A percentile compares a stretch with the other conserved stretches of the same genome.
Conservation (phyloP, 2,113 vertebrate genomes). For the Tympanuchus pallidicinctus region DNA sequence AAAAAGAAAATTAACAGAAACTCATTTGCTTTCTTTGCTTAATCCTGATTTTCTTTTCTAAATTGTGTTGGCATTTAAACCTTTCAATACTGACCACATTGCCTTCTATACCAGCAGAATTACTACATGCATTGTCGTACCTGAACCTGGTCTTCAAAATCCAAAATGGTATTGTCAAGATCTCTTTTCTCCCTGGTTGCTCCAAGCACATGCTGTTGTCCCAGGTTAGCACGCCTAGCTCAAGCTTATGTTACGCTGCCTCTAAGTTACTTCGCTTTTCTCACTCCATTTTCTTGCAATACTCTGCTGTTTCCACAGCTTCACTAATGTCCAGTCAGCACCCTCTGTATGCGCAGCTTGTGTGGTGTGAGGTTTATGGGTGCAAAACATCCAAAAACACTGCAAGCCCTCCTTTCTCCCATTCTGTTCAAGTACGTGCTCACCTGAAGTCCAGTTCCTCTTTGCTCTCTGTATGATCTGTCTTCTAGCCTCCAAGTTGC, state of each 20-base stretch:
- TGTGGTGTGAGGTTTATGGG: background rate
- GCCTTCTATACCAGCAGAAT: background rate
- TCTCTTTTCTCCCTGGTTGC: background rate
- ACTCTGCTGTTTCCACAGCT: background rate
- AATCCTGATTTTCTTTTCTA: background rate
- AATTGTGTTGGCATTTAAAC: background rate
- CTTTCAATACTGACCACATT: conserved; percentile 3
- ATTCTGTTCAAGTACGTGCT: background rate
- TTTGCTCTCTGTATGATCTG: background rate
- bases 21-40: conserved; percentile 7
- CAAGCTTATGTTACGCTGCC: background rate
- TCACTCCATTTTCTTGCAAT: background rate
- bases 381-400: background rate
- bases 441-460: fast-evolving
- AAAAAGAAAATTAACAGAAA: background rate
- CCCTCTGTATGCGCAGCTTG: background rate
- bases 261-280: background rate
- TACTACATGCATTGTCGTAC: background rate
- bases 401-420: background rate
- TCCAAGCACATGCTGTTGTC: background rate
- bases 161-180: background rate
- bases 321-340: background rate
- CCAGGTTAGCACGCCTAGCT: background rate
- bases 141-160: background rate
- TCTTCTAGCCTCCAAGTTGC: background rate